Percentiles rank a stretch among this genome's conserved stretches.
These are phyloP conservation scores for Lepidurus apus DNA, from an alignment of 1,140 invertebrate genomes.

Conservation along the genomic window DNA sequence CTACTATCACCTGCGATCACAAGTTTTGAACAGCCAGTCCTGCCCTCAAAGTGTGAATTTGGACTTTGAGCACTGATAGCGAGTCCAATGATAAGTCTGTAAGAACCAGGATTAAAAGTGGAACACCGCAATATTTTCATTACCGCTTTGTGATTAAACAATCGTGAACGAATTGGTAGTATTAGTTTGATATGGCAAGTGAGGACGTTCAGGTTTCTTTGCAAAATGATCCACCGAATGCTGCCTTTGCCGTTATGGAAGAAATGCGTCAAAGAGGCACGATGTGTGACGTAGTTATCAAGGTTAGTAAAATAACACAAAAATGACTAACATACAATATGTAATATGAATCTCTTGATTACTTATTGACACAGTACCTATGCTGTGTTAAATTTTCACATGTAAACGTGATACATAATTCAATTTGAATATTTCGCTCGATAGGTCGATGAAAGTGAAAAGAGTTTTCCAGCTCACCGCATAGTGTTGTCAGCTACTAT, in stretches of 20 bases:
- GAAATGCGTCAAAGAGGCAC: slow-evolving; percentile 74
- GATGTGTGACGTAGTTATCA: slow-evolving; percentile 79
- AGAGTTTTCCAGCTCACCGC: slow-evolving; percentile 73
- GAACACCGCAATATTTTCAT: no score
- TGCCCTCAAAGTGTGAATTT: no score
- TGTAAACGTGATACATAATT: background rate
- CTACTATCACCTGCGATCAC: no score
- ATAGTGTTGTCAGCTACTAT: slow-evolving; percentile 80
- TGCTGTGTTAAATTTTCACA: no score
- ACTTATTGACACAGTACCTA: no score
- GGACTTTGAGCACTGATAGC: no score
- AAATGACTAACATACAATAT: background rate
- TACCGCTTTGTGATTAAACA: no score
- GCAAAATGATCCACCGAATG: slow-evolving; percentile 59
- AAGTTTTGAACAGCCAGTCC: no score
- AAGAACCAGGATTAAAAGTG: no score
- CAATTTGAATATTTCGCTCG: slow-evolving; percentile 32
- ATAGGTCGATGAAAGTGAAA: slow-evolving; percentile 62
- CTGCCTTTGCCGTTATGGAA: slow-evolving; percentile 73
- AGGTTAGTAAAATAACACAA: slow-evolving; percentile 42
- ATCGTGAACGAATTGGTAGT: no score
- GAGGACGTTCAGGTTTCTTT: slow-evolving; percentile 55
- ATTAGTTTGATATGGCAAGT: background rate
- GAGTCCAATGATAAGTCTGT: no score
- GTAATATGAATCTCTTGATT: background rate